These are phyloP conservation scores for Amphiura filiformis DNA, from an alignment of 35 echinoderm and acorn worm species.

Conservation along the genomic window DNA sequence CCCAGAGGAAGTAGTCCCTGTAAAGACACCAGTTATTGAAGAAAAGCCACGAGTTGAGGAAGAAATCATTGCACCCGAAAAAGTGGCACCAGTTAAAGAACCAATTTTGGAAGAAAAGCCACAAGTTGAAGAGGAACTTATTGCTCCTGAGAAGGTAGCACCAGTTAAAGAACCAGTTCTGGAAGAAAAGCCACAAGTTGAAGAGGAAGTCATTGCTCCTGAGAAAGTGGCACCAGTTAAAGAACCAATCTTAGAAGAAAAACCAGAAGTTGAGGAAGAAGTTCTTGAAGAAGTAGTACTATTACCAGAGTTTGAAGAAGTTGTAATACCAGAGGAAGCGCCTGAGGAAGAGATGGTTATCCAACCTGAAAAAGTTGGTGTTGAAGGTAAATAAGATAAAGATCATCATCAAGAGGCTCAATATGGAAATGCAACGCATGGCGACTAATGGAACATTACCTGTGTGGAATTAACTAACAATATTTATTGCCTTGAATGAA, in stretches of 20 bases:
- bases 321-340: constrained; percentile 29
- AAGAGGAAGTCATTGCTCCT: constrained; percentile 13
- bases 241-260: constrained; percentile 46
- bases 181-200: constrained; percentile 35
- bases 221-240: constrained; percentile 5
- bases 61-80: constrained; percentile 42
- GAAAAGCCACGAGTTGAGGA: constrained; percentile 27
- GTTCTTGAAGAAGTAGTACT: constrained; percentile 11
- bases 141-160: constrained; percentile 9
- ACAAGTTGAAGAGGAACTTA: constrained; percentile 8
- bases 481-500: too few species aligned
- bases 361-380: constrained; percentile 8
- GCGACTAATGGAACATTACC: not conserved
- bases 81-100: constrained; percentile 15
- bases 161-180: constrained; percentile 31
- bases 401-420: not conserved
- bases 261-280: constrained; percentile 53
- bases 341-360: constrained; percentile 14
- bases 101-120: not conserved
- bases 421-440: not conserved
- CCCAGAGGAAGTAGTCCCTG: constrained; percentile 35
- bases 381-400: constrained; percentile 9
- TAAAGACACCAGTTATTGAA: constrained; percentile 25
- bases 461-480: too few species aligned
- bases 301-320: constrained; percentile 25